Evolutionary conservation across 1,140 invertebrate genomes (phyloP).

Genomic region (Bombus breviceps): DNA sequence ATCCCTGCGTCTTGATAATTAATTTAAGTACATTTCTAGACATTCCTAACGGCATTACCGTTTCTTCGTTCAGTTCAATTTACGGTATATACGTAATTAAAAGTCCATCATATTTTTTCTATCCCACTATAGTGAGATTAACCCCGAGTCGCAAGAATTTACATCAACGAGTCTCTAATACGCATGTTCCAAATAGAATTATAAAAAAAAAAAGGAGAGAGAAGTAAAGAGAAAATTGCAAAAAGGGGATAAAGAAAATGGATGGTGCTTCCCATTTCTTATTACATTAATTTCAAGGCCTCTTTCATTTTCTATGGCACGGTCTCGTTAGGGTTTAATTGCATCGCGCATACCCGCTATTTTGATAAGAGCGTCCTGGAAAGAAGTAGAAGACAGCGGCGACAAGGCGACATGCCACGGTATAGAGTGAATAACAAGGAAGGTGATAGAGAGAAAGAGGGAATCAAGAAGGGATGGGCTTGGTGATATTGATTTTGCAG

Average conservation of each 20-base stretch:
- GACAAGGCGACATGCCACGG: neutral
- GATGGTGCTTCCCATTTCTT: neutral
- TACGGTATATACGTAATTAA: neutral
- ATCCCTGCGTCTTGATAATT: neutral
- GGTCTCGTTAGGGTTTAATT: constrained; percentile 48
- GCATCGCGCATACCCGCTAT: constrained; percentile 27
- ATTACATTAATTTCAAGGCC: constrained; percentile 38
- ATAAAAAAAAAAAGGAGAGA: no score
- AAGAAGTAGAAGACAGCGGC: constrained; percentile 39
- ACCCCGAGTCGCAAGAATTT: neutral
- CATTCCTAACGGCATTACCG: no score
- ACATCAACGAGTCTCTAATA: neutral
- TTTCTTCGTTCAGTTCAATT: neutral
- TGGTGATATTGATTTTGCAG: constrained; percentile 70
- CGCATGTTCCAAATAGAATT: neutral
- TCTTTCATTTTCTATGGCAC: constrained; percentile 26
- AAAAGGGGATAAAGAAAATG: neutral
- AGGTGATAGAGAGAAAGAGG: constrained; percentile 28
- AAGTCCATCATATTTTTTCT: neutral
- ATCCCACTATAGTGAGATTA: neutral
- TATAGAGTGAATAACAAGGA: constrained; percentile 1
- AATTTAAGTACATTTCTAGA: constrained; percentile 19
- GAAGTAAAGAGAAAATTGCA: neutral
- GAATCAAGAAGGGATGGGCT: constrained; percentile 17
- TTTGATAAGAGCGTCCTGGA: constrained; percentile 38